A percentile compares a stretch with the other conserved stretches of the same genome.
These are phyloP conservation scores for Anhinga rufa DNA, from an alignment of 2,113 vertebrate species.

Conservation along the genomic window DNA sequence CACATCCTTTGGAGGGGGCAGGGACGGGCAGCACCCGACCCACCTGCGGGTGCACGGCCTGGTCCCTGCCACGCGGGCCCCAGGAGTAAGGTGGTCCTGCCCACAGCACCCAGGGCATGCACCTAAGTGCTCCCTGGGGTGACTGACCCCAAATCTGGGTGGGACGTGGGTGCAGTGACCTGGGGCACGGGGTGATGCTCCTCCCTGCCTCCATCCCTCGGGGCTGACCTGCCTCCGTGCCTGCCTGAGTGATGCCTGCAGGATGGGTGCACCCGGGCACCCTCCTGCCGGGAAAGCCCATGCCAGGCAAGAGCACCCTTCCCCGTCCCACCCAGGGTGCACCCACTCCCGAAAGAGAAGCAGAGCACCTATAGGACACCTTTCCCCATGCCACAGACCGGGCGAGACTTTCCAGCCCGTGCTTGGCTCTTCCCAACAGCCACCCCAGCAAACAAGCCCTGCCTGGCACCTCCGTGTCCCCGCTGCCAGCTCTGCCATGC, in stretches of 20 bases:
- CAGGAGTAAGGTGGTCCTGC: background rate
- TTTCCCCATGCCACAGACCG: background rate
- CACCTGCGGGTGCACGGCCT: background rate
- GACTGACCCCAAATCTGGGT: background rate
- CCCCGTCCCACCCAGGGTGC: fast-evolving
- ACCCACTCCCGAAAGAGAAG: background rate
- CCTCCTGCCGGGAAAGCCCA: fast-evolving
- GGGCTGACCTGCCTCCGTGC: fast-evolving
- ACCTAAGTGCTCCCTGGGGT: background rate
- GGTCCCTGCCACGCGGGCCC: fast-evolving
- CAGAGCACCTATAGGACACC: background rate
- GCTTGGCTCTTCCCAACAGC: background rate
- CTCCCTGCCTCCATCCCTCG: background rate
- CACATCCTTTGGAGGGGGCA: slow-evolving; percentile 49
- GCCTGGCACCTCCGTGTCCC: background rate
- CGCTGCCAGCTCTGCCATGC: fast-evolving
- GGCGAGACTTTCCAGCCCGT: background rate
- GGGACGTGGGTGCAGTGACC: background rate
- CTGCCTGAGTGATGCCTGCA: fast-evolving
- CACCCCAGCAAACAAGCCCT: fast-evolving
- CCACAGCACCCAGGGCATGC: background rate
- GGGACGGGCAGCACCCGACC: slow-evolving; percentile 45
- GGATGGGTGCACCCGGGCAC: background rate
- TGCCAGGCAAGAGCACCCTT: fast-evolving
- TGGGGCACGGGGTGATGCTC: background rate